phyloP scores from a whole-genome alignment of 2,888 invertebrate genomes.

The Troides helena region DNA sequence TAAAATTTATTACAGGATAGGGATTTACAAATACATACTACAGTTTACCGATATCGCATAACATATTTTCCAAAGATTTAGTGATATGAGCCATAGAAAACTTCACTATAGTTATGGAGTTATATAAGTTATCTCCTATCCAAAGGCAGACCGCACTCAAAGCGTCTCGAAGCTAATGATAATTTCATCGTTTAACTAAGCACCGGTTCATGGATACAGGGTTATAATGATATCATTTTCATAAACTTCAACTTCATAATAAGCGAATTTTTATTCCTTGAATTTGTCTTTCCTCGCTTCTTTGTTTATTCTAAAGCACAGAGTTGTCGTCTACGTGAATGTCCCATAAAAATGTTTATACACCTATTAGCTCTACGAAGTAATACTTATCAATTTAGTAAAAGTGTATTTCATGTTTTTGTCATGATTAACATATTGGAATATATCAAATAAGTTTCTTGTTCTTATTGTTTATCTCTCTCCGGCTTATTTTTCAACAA shows the following conservation, averaged over 20 bases:
- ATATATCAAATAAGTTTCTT: no score
- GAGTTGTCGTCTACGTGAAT: neutral
- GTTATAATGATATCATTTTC: neutral
- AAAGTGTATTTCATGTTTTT: neutral
- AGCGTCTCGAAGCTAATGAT: slow-evolving; percentile 14
- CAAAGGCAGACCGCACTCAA: neutral
- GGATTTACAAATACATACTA: no score
- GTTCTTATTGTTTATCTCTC: no score
- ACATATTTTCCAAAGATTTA: no score
- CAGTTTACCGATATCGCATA: no score
- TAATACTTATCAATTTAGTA: neutral
- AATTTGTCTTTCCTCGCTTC: neutral
- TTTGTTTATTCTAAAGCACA: neutral
- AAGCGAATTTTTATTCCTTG: neutral
- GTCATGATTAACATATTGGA: neutral
- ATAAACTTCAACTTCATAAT: slow-evolving; percentile 7
- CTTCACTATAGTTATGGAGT: no score
- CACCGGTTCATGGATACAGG: slow-evolving; percentile 17
- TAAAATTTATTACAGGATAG: no score
- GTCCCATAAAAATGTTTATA: neutral
- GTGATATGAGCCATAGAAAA: no score
- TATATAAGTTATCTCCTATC: no score
- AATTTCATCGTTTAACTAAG: slow-evolving; percentile 11
- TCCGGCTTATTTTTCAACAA: no score
- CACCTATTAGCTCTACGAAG: neutral